These are phyloP conservation scores for Synaphobranchus kaupii DNA, from an alignment of 2,797 vertebrate genomes.

Conservation along the genomic window DNA sequence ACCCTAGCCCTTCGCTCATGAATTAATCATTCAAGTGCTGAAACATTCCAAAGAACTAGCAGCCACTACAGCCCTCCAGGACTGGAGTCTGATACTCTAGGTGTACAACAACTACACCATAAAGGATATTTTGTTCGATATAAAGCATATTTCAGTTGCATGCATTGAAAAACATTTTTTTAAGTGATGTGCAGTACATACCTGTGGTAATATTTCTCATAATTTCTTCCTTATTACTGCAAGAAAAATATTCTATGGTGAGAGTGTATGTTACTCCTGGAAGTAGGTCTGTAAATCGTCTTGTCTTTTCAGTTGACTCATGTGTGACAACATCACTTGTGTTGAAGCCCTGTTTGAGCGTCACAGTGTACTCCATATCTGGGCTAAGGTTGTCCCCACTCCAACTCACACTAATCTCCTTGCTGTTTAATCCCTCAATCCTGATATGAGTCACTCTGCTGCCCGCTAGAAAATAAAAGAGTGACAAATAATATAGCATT, in stretches of 20 bases:
- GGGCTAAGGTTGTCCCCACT: not conserved
- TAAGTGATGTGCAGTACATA: constrained; percentile 2
- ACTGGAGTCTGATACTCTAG: not conserved
- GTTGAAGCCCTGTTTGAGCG: not conserved
- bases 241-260: constrained; percentile 30
- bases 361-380: constrained; percentile 22
- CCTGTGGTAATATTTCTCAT: constrained; percentile 25
- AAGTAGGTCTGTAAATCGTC: constrained; percentile 15
- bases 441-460: constrained; percentile 22
- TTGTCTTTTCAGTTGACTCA: not conserved
- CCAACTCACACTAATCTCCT: constrained; percentile 29
- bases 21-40: not conserved
- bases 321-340: not conserved
- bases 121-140: not conserved
- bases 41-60: not conserved
- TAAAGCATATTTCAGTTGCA: not conserved
- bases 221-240: constrained; percentile 9
- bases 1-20: not conserved
- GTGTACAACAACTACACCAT: not conserved
- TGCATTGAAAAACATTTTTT: not conserved
- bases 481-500: not conserved
- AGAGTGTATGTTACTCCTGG: constrained; percentile 31
- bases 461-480: constrained; percentile 7
- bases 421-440: constrained; percentile 11
- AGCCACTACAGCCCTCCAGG: not conserved